A percentile compares a stretch with the other conserved stretches of the same genome.
phyloP scores from a whole-genome alignment of 2,113 vertebrate genomes.

The Delphinapterus leucas region DNA sequence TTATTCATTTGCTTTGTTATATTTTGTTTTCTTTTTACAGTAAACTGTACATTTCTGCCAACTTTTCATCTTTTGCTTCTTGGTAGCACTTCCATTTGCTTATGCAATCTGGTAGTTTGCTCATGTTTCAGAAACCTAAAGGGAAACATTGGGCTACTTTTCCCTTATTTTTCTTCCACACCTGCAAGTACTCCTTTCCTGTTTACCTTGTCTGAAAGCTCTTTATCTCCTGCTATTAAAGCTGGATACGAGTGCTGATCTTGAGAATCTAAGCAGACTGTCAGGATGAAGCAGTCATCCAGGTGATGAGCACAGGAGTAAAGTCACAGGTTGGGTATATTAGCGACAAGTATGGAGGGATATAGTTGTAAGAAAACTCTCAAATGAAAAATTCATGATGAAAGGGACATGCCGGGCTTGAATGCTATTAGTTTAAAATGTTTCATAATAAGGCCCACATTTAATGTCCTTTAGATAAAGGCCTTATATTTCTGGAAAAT shows the following conservation, averaged over 20 bases:
- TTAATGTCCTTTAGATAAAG: background rate
- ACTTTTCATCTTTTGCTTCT: background rate
- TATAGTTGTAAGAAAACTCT: background rate
- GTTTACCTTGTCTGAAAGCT: background rate
- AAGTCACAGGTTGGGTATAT: background rate
- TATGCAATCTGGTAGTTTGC: background rate
- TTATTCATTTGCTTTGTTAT: conserved; percentile 31
- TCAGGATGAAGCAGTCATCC: background rate
- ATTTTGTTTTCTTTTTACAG: conserved; percentile 17
- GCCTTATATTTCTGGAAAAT: conserved; percentile 19
- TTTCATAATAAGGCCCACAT: background rate
- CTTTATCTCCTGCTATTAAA: background rate
- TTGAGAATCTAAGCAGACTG: background rate
- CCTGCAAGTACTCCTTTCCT: background rate
- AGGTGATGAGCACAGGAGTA: background rate
- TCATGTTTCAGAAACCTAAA: conserved; percentile 12
- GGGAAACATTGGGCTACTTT: background rate
- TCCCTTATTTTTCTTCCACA: background rate
- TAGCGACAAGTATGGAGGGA: background rate
- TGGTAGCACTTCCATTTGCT: background rate
- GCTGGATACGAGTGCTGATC: background rate
- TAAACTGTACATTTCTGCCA: conserved; percentile 21
- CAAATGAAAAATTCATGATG: conserved; percentile 37
- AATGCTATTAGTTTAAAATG: conserved; percentile 25
- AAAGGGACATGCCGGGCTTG: background rate